Evolutionary conservation across 2,797 vertebrate species (phyloP).

Genomic region (Periparus ater): DNA sequence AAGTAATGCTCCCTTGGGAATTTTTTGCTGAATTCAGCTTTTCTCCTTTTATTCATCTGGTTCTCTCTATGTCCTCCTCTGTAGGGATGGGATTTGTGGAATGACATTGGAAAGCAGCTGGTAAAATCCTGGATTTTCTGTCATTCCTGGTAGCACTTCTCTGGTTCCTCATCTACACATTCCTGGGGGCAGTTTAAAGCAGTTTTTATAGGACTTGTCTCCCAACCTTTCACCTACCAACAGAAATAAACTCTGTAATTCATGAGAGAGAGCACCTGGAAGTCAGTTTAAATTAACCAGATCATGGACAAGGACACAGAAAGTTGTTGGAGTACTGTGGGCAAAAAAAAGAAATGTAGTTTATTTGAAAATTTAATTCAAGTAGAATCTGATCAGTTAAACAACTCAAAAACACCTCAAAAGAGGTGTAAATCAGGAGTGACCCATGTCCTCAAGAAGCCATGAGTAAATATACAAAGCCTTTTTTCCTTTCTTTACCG

Average conservation of each 20-base stretch:
- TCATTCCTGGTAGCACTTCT: background rate
- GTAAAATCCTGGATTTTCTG: background rate
- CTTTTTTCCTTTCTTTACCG: background rate
- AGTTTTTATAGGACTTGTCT: background rate
- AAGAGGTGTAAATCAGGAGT: background rate
- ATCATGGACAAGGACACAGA: background rate
- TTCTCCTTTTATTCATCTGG: background rate
- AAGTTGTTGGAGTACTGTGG: background rate
- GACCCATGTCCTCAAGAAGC: background rate
- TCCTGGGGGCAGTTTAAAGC: background rate
- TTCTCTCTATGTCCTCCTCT: background rate
- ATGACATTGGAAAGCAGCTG: rapidly evolving
- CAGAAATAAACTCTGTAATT: background rate
- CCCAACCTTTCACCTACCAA: background rate
- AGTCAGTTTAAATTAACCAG: background rate
- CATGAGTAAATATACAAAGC: background rate
- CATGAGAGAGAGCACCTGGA: background rate
- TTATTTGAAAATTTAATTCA: background rate
- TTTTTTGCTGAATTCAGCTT: background rate
- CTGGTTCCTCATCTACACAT: background rate
- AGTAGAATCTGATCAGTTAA: background rate
- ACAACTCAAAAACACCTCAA: background rate
- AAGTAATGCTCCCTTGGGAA: background rate
- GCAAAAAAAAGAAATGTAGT: background rate
- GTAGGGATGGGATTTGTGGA: background rate